Evolutionary conservation across 53 echinoderm and acorn worm species (phyloP).

Genomic region (Echinometra lucunter): DNA sequence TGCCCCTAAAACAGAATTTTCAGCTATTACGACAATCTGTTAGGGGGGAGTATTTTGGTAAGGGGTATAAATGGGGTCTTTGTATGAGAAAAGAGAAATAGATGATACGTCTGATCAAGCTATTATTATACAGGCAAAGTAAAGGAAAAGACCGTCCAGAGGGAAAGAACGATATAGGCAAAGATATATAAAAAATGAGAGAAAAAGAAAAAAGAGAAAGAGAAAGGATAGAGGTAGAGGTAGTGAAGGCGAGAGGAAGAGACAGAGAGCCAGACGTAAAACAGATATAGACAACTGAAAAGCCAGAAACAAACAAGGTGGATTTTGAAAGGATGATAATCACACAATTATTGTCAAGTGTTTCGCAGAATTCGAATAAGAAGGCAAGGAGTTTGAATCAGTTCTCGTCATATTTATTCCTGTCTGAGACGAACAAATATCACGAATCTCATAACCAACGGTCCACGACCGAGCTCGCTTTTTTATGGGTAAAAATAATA

Average conservation of each 20-base stretch:
- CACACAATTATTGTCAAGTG: background rate
- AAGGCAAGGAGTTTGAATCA: background rate
- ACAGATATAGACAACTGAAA: background rate
- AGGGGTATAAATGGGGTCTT: no score
- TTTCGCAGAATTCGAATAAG: background rate
- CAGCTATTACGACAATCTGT: no score
- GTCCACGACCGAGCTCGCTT: background rate
- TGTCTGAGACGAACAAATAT: slow-evolving; percentile 2
- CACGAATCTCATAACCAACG: background rate
- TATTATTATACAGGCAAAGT: no score
- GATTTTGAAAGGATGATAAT: background rate
- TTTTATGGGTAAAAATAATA: background rate
- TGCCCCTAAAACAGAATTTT: no score
- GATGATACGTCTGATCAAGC: no score
- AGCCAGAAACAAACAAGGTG: background rate
- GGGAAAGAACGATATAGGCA: no score
- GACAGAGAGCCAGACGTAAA: background rate
- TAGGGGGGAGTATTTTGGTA: no score
- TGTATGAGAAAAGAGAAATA: no score
- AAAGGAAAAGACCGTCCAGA: no score
- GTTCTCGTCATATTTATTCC: background rate
- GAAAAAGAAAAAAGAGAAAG: background rate
- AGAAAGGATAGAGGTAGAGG: background rate
- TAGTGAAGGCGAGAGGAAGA: background rate
- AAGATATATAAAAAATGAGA: background rate